Conservation (phyloP, 2,888 invertebrate species). For the Fragum fragum region DNA sequence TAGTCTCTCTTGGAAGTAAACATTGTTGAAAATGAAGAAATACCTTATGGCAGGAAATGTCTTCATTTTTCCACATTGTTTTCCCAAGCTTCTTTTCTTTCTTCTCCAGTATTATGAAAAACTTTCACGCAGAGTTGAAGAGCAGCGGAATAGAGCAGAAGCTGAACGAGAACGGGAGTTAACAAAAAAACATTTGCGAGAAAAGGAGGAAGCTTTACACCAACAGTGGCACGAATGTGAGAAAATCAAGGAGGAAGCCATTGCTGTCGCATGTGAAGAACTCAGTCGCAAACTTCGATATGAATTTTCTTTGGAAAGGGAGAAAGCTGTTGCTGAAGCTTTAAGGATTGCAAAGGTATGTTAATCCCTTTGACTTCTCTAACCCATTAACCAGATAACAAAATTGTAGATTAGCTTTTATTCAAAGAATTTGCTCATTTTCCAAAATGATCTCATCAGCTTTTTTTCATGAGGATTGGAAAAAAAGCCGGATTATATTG, state of each 20-base stretch:
- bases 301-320: slow-evolving; percentile 80
- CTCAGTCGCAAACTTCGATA: slow-evolving; percentile 72
- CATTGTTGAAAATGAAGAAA: no score
- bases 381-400: neutral
- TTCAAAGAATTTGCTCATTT: no score
- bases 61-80: no score
- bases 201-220: slow-evolving; percentile 79
- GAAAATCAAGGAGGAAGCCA: slow-evolving; percentile 74
- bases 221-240: slow-evolving; percentile 82
- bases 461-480: no score
- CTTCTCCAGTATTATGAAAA: slow-evolving; percentile 79
- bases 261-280: slow-evolving; percentile 78
- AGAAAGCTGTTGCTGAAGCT: slow-evolving; percentile 79
- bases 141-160: slow-evolving; percentile 81
- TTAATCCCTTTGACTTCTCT: no score
- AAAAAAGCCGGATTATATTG: no score
- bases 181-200: slow-evolving; percentile 74
- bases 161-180: slow-evolving; percentile 79
- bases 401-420: no score
- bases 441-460: no score
- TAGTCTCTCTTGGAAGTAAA: no score
- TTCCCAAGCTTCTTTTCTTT: no score
- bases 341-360: slow-evolving; percentile 79
- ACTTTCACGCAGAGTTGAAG: slow-evolving; percentile 77
- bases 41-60: no score